Conservation (phyloP, 2,797 vertebrate species). For the Scolopax bukidnonensis region DNA sequence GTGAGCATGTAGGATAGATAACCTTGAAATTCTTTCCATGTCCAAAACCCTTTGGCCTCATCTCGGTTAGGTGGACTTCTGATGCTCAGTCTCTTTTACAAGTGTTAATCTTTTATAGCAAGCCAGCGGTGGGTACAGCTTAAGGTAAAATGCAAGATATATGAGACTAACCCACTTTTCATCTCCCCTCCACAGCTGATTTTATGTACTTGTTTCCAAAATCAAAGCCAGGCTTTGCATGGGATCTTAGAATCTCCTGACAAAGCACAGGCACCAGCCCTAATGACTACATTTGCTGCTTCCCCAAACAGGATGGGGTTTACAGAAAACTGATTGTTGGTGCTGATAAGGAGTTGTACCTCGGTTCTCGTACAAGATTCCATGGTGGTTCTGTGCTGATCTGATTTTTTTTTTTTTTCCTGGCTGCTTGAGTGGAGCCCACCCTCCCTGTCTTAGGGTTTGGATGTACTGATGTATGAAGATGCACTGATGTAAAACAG, state of each 20-base stretch:
- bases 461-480: accelerated
- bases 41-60: background rate
- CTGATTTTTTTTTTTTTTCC: background rate
- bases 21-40: background rate
- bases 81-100: background rate
- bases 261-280: background rate
- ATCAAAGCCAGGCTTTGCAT: background rate
- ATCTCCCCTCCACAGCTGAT: background rate
- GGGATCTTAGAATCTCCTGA: background rate
- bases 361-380: accelerated
- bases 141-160: background rate
- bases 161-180: background rate
- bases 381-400: background rate
- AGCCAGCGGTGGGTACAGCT: background rate
- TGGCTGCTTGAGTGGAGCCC: background rate
- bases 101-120: background rate
- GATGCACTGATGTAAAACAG: background rate
- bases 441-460: accelerated
- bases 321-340: background rate
- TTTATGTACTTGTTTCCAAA: background rate
- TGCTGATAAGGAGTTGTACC: background rate
- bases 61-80: background rate
- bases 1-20: background rate
- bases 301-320: accelerated
- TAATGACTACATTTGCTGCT: accelerated